A percentile compares a stretch with the other conserved stretches of the same genome.
phyloP scores from a whole-genome alignment of 2,888 invertebrate genomes.

The Metallyticus violacea region DNA sequence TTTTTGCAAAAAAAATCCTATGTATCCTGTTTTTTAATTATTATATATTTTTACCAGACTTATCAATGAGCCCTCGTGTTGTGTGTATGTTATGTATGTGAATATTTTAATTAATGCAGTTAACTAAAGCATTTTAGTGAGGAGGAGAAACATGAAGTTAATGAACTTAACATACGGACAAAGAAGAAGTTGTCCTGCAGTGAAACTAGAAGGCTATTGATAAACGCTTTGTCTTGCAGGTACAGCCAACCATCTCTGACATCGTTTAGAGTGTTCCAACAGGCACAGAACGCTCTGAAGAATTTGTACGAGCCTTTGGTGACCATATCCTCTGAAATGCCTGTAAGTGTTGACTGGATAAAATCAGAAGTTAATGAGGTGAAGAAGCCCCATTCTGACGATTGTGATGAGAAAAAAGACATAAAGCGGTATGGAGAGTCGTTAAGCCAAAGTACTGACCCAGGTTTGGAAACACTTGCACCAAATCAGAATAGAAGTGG shows the following conservation, averaged over 20 bases:
- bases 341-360: not conserved
- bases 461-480: not conserved
- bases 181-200: not conserved
- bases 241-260: constrained; percentile 4
- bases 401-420: not conserved
- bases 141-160: too few species aligned
- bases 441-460: not conserved
- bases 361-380: not conserved
- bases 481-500: not conserved
- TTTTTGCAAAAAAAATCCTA: too few species aligned
- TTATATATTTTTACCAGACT: too few species aligned
- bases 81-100: too few species aligned
- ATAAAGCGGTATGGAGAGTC: not conserved
- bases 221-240: constrained; percentile 29
- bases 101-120: too few species aligned
- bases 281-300: constrained; percentile 5
- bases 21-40: too few species aligned
- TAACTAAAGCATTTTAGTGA: too few species aligned
- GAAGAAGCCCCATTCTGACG: not conserved
- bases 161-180: too few species aligned
- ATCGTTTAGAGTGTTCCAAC: constrained; percentile 11
- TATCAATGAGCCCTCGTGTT: too few species aligned
- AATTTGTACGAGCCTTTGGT: constrained; percentile 11
- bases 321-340: not conserved
- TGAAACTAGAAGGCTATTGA: not conserved